These are phyloP conservation scores for Drosophila cracens DNA, from an alignment of 2,888 invertebrate genomes.

Conservation along the genomic window DNA sequence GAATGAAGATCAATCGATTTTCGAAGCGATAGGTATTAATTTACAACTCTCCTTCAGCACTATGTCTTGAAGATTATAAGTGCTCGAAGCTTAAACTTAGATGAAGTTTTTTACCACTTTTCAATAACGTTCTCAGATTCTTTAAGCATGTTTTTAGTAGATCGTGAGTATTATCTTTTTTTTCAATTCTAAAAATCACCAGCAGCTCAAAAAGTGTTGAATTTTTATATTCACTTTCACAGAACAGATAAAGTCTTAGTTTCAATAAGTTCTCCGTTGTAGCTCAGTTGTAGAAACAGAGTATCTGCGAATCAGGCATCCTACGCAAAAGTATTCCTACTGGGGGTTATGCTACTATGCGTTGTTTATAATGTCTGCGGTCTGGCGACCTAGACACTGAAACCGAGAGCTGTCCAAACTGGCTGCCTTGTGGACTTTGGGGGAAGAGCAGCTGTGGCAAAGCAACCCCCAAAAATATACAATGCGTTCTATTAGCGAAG, in stretches of 20 bases:
- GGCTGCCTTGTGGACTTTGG: neutral
- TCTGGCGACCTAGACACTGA: conserved; percentile 73
- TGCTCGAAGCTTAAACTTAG: neutral
- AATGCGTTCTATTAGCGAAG: conserved; percentile 51
- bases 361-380: conserved; percentile 83
- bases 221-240: neutral
- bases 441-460: conserved; percentile 26
- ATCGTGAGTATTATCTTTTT: neutral
- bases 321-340: neutral
- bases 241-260: neutral
- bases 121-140: neutral
- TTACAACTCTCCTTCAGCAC: neutral
- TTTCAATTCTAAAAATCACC: neutral
- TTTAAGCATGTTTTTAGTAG: neutral
- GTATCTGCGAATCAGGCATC: neutral
- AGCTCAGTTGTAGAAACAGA: neutral
- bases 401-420: conserved; percentile 31
- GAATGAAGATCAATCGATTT: neutral
- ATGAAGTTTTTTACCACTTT: neutral
- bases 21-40: neutral
- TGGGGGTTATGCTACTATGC: conserved; percentile 15
- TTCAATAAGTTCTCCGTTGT: neutral
- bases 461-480: conserved; percentile 62
- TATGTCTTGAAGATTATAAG: neutral
- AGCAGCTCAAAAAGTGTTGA: neutral